Evolutionary conservation across 2,113 vertebrate species (phyloP).

Genomic region (Amphiprion percula): DNA sequence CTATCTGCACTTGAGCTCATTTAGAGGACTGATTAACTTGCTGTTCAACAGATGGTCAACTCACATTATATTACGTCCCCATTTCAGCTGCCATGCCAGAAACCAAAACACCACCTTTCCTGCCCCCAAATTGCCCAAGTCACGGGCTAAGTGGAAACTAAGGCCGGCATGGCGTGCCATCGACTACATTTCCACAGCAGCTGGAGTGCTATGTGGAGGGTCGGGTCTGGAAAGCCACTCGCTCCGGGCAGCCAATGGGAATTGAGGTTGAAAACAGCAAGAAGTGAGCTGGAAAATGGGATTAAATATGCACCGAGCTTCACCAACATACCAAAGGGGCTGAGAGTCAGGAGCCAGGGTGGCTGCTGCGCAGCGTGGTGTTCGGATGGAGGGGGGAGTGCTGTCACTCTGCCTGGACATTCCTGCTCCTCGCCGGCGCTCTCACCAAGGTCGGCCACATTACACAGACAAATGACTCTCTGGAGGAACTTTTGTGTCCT

Average conservation of each 20-base stretch:
- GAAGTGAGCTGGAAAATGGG: conserved; percentile 64
- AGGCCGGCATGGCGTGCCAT: not conserved
- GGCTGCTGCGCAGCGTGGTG: not conserved
- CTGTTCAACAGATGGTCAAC: no score
- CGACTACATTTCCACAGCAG: conserved; percentile 18
- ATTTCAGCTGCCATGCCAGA: not conserved
- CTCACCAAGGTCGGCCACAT: conserved; percentile 28
- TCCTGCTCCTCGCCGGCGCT: not conserved
- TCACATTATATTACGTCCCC: not conserved
- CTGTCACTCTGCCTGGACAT: not conserved
- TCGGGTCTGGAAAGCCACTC: conserved; percentile 18
- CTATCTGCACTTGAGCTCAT: no score
- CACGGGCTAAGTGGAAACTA: not conserved
- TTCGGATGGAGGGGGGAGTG: not conserved
- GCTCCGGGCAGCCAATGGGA: conserved; percentile 53
- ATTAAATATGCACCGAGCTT: conserved; percentile 53
- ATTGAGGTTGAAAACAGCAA: conserved; percentile 22
- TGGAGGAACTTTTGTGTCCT: conserved; percentile 38
- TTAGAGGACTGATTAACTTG: not conserved
- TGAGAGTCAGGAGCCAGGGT: conserved; percentile 9
- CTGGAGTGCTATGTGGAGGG: conserved; percentile 29
- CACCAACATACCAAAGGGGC: conserved; percentile 39
- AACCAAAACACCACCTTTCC: not conserved
- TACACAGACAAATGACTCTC: conserved; percentile 25
- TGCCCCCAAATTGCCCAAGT: conserved; percentile 9